Conservation (phyloP, 2,888 invertebrate genomes). For the Drosophila paranaensis region DNA sequence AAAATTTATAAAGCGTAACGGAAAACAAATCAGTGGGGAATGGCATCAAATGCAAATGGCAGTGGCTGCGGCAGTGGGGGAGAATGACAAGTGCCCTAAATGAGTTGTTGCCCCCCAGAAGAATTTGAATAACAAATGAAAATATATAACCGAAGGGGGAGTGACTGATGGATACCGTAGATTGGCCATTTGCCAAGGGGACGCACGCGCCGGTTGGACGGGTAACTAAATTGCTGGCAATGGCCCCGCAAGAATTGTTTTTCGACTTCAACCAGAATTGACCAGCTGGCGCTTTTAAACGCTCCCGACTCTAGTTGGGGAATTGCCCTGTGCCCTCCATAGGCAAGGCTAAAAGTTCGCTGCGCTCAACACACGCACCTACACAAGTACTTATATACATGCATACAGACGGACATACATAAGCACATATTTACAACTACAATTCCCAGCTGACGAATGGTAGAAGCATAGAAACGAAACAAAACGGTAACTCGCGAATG, state of each 20-base stretch:
- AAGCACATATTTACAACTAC: constrained; percentile 15
- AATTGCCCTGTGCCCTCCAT: constrained; percentile 26
- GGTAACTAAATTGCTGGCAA: constrained; percentile 11
- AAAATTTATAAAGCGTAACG: constrained; percentile 44
- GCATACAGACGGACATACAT: constrained; percentile 1
- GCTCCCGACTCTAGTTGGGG: constrained; percentile 45
- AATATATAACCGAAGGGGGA: constrained; percentile 24
- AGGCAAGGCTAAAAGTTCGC: constrained; percentile 29
- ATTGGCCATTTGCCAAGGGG: constrained; percentile 25
- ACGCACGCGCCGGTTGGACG: not conserved
- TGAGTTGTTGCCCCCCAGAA: constrained; percentile 19
- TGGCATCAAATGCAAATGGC: not conserved
- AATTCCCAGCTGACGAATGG: constrained; percentile 27
- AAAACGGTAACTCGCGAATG: not conserved
- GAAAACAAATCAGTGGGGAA: constrained; percentile 19
- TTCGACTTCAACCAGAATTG: constrained; percentile 28
- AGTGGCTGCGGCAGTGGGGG: not conserved
- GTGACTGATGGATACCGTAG: constrained; percentile 21
- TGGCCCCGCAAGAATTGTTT: constrained; percentile 17
- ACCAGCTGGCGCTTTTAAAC: constrained; percentile 34
- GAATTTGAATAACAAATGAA: constrained; percentile 45
- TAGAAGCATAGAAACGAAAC: constrained; percentile 18
- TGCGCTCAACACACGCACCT: constrained; percentile 1
- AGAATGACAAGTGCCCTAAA: constrained; percentile 37
- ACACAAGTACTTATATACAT: constrained; percentile 3